Conservation (phyloP, 2,888 invertebrate genomes). For the Watsonalla cultraria region DNA sequence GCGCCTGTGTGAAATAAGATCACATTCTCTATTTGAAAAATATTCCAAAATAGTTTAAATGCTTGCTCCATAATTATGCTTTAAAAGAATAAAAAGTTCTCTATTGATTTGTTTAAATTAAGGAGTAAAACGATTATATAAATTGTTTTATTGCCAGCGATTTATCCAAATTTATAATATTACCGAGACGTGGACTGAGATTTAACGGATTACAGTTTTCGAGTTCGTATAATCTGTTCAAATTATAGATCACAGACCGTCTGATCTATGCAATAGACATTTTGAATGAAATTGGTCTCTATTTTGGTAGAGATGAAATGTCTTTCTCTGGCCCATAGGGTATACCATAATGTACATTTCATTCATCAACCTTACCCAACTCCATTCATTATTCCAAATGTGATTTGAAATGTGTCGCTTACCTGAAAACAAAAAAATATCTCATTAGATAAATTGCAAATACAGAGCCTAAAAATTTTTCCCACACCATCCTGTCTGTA, state of each 20-base stretch:
- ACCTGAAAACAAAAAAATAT: conserved; percentile 41
- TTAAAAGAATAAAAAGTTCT: conserved; percentile 11
- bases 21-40: background rate
- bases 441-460: conserved; percentile 14
- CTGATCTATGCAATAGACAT: conserved; percentile 3
- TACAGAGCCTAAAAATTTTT: conserved; percentile 18
- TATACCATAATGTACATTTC: background rate
- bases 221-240: conserved; percentile 13
- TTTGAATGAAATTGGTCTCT: too few relatives aligned
- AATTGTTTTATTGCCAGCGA: conserved; percentile 37
- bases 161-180: conserved; percentile 58
- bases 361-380: background rate
- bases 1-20: conserved; percentile 10
- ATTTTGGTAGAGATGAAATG: background rate
- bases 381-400: background rate
- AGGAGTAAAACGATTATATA: conserved; percentile 28
- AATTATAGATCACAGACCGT: conserved; percentile 5
- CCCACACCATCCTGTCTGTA: background rate
- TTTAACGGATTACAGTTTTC: conserved; percentile 25
- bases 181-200: conserved; percentile 23
- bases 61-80: background rate
- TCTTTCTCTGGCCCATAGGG: background rate
- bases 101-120: conserved; percentile 30
- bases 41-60: background rate
- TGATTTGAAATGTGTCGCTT: conserved; percentile 19